Percentiles rank a stretch among this genome's conserved stretches.
phyloP scores from a whole-genome alignment of 2,797 vertebrate genomes.

The Orestias chungarensis region DNA sequence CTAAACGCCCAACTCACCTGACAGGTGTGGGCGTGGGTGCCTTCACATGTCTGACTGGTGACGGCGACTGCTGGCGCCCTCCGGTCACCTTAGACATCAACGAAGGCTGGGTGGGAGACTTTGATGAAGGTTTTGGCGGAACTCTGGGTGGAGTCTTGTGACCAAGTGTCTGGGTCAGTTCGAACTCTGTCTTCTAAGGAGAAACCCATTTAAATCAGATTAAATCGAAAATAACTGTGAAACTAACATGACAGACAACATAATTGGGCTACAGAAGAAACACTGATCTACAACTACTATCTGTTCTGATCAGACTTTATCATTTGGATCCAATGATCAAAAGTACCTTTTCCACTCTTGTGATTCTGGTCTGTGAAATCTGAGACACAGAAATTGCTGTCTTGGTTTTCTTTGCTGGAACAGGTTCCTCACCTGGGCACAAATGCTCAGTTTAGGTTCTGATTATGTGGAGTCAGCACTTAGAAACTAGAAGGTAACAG shows the following conservation, averaged over 20 bases:
- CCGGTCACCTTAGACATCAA: slow-evolving; percentile 81
- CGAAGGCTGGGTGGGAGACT: slow-evolving; percentile 83
- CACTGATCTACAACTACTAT: background rate
- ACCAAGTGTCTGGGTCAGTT: slow-evolving; percentile 85
- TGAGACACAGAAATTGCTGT: slow-evolving; percentile 91
- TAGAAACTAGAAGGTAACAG: background rate
- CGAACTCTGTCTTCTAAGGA: slow-evolving; percentile 78
- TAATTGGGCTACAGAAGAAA: background rate
- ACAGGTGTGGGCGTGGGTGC: slow-evolving; percentile 87
- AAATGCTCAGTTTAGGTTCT: background rate
- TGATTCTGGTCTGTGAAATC: slow-evolving; percentile 83
- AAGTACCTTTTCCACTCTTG: slow-evolving; percentile 90
- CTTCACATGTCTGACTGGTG: slow-evolving; percentile 92
- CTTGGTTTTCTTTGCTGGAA: slow-evolving; percentile 97
- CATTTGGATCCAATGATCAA: background rate
- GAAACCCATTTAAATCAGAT: background rate
- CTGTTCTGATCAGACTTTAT: background rate
- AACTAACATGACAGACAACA: background rate
- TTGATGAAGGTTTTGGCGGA: slow-evolving; percentile 87
- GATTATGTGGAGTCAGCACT: background rate
- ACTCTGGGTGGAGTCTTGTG: slow-evolving; percentile 94
- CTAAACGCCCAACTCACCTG: slow-evolving; percentile 70
- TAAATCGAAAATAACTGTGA: background rate
- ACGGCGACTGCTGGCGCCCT: slow-evolving; percentile 91
- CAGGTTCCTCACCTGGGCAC: slow-evolving; percentile 84